Conservation (phyloP, 2,113 vertebrate species). For the Tringa solitaria region DNA sequence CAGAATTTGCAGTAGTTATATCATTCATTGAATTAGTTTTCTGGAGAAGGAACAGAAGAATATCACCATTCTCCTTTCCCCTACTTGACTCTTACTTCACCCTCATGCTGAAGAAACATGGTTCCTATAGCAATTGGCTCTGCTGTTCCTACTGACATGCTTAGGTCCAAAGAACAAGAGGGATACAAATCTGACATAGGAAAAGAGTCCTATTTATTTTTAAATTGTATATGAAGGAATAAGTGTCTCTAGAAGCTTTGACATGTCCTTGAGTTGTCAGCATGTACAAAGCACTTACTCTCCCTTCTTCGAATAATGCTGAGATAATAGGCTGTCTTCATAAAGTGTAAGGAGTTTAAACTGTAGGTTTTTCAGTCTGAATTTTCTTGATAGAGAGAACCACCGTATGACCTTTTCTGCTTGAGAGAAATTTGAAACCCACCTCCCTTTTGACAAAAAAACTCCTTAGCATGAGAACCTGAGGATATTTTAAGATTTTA, state of each 20-base stretch:
- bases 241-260: background rate
- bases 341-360: background rate
- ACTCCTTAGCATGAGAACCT: background rate
- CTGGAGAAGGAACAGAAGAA: background rate
- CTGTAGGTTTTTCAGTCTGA: background rate
- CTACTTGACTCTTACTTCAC: background rate
- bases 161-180: background rate
- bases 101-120: background rate
- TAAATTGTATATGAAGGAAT: background rate
- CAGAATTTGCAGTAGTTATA: background rate
- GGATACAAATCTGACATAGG: background rate
- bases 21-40: background rate
- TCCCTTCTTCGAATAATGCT: background rate
- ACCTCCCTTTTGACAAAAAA: background rate
- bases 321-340: background rate
- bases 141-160: background rate
- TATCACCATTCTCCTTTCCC: background rate
- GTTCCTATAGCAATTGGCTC: background rate
- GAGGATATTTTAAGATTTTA: background rate
- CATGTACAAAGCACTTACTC: background rate
- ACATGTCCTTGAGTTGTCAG: background rate
- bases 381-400: background rate
- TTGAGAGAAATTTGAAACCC: background rate
- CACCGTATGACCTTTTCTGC: background rate
- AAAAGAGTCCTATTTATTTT: background rate